Evolutionary conservation across 2,797 vertebrate genomes (phyloP), one percentile per base, ranked within the genome.

Genomic region (Spea hammondii): DNA sequence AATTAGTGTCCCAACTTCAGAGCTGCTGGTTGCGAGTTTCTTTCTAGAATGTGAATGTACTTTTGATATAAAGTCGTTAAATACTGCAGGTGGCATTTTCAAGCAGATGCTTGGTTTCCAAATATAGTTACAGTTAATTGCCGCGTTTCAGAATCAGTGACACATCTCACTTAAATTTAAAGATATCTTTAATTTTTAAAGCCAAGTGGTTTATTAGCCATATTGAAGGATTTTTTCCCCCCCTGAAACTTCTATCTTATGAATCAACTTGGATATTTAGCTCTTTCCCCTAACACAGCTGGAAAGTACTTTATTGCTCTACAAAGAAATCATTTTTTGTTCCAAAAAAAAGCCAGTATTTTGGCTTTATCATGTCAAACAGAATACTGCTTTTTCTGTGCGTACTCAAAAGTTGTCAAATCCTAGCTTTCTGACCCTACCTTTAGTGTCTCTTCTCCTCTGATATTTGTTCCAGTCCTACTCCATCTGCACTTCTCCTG

Each of bases 161-260:
- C 79, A 81, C 65, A 73, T 81, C 74, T 81, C 74, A 81, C 74
- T 81, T 81, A 77, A 77, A 64, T 77, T 73, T 73, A 72, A 54
- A 81, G 74, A 44, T n/a, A 64, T 70, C 62, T 72, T 67, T 72
- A 74, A 74, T 76, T 75, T 72, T 68, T 73, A 54, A 62, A 64
- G 74, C 73, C 64, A 68, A 77, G 69, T 68, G 49, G 62, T 68
- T 72, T 77, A 64, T 76, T 77, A 72, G 49, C 13, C 51, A 32
- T 9, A 47, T 72, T 48, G n/a, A 32, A 76, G 66, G 47, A 55
- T 67, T 62, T 14, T 44, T 73, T 72, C 13, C 9, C 12, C 12
- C 1, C 13, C 6, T 10, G 57, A 65, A 66, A 57, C 12, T 6
- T 59, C 45, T 13, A 60, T 8, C 12, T 53, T 2, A 6, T 53